phyloP scores from a whole-genome alignment of 2,113 vertebrate species.

The Apodemus sylvaticus region DNA sequence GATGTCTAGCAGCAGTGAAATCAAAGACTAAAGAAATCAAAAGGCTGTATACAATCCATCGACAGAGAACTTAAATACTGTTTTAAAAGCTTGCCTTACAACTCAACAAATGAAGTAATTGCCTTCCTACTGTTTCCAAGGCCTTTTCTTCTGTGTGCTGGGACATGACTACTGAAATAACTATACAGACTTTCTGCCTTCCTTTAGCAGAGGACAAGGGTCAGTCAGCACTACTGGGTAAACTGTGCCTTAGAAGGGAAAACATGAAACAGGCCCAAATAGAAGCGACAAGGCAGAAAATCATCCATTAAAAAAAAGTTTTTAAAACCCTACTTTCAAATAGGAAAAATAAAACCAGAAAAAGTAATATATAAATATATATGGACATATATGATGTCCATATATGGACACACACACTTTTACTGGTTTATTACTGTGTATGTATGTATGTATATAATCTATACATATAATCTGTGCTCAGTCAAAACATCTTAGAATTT shows the following conservation, averaged over 20 bases:
- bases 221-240: background rate
- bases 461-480: background rate
- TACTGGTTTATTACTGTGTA: background rate
- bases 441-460: too few relatives aligned
- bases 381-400: background rate
- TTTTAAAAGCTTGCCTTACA: background rate
- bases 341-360: background rate
- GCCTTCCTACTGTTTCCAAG: background rate
- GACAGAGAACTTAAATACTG: background rate
- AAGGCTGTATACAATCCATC: background rate
- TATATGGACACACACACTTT: background rate
- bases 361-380: conserved; percentile 5
- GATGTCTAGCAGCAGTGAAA: background rate
- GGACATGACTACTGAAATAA: background rate
- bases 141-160: background rate
- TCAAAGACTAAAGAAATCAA: background rate
- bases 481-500: conserved; percentile 41
- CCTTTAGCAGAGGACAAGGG: background rate
- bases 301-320: background rate
- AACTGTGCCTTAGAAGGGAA: background rate
- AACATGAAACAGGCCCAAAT: background rate
- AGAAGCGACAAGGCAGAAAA: background rate
- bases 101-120: background rate
- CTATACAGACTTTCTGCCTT: background rate
- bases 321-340: conserved; percentile 2